Evolutionary conservation across 2,888 invertebrate species (phyloP), one percentile per base, ranked within the genome.

Genomic region (Pyrochroa serraticornis): DNA sequence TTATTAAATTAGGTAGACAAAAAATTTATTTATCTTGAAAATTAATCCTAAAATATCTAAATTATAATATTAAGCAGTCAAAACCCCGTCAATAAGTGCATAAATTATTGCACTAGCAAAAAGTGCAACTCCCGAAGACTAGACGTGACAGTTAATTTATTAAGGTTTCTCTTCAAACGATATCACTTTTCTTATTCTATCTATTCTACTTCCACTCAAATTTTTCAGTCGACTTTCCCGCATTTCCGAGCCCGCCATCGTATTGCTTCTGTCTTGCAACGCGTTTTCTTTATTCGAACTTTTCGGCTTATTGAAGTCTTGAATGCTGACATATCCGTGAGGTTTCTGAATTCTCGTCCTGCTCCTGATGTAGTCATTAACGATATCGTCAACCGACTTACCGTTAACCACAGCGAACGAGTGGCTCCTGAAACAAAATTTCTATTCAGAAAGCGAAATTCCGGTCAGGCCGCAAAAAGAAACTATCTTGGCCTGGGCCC

Each of bases 361-460:
- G 32, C 59, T 68, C 36, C 60, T 72, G 39, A 72, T 60, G 34
- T 70, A 71, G 22, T 77, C 75, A 35, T 80, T 79, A 64, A 82
- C 81, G 57, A 89, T 85, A 44, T 89, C 88, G 36, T 89, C 88
- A 1, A 85, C 82, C 0, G 84, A 80, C 64, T 85, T 85, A 0
- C 88, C 88, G 71, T 84, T 83, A 56, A 87, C 84, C 8, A 89
- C 87, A 0, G 83, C 82, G 68, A 82, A 87, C 0, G 84, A 87
- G 74, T 88, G 85, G 61, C 22, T 3, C 22, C 22, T 22, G 22
- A 22, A 22, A 2, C 2, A 22, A 22, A 22, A 22, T 22, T 22
- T 22, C 22, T 2, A 22, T 22, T 22, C 22, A 5, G 22, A 22
- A 22, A 22, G n/a, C n/a, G n/a, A n/a, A n/a, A n/a, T n/a, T n/a